phyloP scores from a whole-genome alignment of 2,797 vertebrate species.

The Gallinago stenura region DNA sequence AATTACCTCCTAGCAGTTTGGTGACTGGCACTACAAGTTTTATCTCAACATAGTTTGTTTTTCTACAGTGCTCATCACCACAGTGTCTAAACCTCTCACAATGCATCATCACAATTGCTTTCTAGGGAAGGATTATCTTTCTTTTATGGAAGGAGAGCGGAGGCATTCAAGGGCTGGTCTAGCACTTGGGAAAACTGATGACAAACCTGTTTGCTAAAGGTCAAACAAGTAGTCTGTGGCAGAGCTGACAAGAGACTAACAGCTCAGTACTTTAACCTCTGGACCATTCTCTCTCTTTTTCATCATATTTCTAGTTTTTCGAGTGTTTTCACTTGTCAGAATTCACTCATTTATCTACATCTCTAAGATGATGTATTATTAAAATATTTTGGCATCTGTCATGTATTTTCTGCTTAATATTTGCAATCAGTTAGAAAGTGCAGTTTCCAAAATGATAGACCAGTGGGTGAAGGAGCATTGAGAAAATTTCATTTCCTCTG shows the following conservation, averaged over 20 bases:
- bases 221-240: background rate
- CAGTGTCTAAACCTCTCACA: background rate
- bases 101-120: background rate
- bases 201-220: background rate
- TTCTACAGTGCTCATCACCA: background rate
- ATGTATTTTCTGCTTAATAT: background rate
- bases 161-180: background rate
- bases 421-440: background rate
- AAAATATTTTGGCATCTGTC: constrained; percentile 16
- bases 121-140: background rate
- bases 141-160: background rate
- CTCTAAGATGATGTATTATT: background rate
- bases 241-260: background rate
- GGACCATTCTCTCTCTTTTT: background rate
- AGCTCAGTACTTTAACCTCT: background rate
- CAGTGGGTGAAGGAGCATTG: background rate
- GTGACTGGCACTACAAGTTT: background rate
- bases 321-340: background rate
- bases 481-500: background rate
- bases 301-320: background rate
- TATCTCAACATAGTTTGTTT: rapidly evolving
- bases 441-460: background rate
- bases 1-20: background rate
- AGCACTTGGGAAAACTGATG: background rate
- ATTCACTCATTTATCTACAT: background rate